phyloP scores from a whole-genome alignment of 2,113 vertebrate species.

The Solea senegalensis region DNA sequence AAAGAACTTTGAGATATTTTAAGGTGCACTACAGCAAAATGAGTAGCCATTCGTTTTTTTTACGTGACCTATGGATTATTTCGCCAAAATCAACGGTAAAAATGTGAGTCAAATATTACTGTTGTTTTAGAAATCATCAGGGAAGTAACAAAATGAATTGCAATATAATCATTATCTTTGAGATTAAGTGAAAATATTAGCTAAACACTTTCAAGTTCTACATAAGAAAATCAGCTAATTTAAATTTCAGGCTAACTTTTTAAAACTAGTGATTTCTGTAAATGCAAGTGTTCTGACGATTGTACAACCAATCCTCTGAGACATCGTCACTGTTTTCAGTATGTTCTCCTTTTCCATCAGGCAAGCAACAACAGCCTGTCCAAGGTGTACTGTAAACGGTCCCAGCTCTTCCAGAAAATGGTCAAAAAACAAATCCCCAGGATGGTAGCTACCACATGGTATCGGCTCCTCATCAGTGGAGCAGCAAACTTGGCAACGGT shows the following conservation, averaged over 20 bases:
- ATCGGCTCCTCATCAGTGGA: conserved; percentile 91
- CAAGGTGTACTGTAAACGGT: conserved; percentile 87
- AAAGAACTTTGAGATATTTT: conserved; percentile 10
- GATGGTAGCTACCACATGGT: conserved; percentile 88
- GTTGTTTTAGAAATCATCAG: conserved; percentile 14
- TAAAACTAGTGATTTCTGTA: conserved; percentile 34
- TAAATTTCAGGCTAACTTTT: conserved; percentile 40
- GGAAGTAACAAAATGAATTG: conserved; percentile 15
- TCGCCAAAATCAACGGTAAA: not conserved
- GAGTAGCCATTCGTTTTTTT: not conserved
- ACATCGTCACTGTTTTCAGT: conserved; percentile 21
- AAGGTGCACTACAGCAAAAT: not conserved
- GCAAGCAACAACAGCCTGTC: conserved; percentile 86
- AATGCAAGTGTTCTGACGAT: conserved; percentile 53
- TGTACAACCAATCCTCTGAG: conserved; percentile 74
- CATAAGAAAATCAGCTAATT: conserved; percentile 26
- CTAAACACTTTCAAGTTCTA: conserved; percentile 57
- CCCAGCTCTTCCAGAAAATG: conserved; percentile 95
- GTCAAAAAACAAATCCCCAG: conserved; percentile 87
- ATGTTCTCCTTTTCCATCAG: conserved; percentile 67
- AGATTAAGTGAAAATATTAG: conserved; percentile 39
- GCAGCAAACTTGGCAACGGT: conserved; percentile 94
- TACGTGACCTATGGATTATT: not conserved
- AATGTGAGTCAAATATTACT: not conserved
- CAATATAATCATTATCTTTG: conserved; percentile 43